These are phyloP conservation scores for Cheirogaleus major DNA, from an alignment of 2,797 vertebrate genomes.

Conservation along the genomic window DNA sequence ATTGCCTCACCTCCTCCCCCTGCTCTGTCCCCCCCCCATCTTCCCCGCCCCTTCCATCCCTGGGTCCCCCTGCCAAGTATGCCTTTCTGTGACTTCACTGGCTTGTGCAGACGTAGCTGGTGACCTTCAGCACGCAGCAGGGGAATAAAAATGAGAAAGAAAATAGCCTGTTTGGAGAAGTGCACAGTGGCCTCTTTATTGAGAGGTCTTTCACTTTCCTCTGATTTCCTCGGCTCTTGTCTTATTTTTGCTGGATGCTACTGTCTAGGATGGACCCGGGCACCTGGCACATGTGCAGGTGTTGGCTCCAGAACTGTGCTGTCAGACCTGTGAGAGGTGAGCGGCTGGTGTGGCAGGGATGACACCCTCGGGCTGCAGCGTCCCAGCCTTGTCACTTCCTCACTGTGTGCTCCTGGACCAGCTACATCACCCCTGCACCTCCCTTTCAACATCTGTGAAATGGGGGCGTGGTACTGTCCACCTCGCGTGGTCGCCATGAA, in stretches of 20 bases:
- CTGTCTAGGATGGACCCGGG: background rate
- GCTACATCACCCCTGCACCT: background rate
- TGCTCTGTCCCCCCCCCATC: background rate
- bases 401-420: background rate
- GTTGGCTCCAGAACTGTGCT: background rate
- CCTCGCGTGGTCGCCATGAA: rapidly evolving
- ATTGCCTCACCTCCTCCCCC: background rate
- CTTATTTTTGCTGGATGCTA: background rate
- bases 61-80: constrained; percentile 21
- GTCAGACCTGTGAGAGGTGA: background rate
- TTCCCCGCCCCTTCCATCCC: background rate
- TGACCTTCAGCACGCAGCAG: constrained; percentile 49
- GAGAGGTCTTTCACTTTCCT: background rate
- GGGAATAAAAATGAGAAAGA: background rate
- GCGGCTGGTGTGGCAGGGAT: rapidly evolving
- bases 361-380: background rate
- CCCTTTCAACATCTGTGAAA: background rate
- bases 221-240: background rate
- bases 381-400: background rate
- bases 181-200: constrained; percentile 61
- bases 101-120: constrained; percentile 22
- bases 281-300: background rate
- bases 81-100: constrained; percentile 49
- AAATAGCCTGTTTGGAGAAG: constrained; percentile 45
- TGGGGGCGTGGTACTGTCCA: rapidly evolving